phyloP scores from a whole-genome alignment of 1,140 invertebrate species.

The Lepidurus couesii region DNA sequence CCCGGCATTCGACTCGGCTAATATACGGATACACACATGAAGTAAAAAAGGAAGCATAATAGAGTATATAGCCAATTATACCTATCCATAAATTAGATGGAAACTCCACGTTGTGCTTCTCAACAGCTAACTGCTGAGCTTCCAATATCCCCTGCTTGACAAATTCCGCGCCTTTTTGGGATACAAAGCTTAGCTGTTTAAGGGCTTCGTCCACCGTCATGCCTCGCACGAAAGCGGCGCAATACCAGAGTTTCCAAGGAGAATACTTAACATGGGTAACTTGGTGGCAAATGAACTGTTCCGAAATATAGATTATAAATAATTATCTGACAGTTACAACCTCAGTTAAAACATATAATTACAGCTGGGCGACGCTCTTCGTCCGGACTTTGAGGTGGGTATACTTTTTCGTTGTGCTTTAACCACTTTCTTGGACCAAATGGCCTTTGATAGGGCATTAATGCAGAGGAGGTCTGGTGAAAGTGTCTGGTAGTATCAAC shows the following conservation, averaged over 20 bases:
- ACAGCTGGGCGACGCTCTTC: constrained; percentile 76
- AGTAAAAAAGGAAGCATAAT: constrained; percentile 31
- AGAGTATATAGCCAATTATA: constrained; percentile 50
- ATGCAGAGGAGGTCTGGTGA: background rate
- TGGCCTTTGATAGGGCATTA: constrained; percentile 40
- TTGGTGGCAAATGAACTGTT: constrained; percentile 78
- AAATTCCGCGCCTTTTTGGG: constrained; percentile 73
- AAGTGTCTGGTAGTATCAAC: background rate
- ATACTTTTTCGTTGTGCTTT: constrained; percentile 64
- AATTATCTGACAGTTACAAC: constrained; percentile 18
- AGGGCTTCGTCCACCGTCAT: constrained; percentile 90
- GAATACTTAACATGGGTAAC: constrained; percentile 80
- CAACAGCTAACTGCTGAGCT: constrained; percentile 79
- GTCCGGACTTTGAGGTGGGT: constrained; percentile 64
- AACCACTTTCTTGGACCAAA: constrained; percentile 40
- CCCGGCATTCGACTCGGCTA: constrained; percentile 76
- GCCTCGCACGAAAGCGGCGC: constrained; percentile 76
- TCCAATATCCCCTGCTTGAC: constrained; percentile 76
- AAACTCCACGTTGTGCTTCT: constrained; percentile 88
- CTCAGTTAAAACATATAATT: constrained; percentile 45
- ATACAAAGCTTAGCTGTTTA: constrained; percentile 76
- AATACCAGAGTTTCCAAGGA: constrained; percentile 86
- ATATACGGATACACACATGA: constrained; percentile 39
- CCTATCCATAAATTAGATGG: constrained; percentile 93
- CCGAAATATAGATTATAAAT: constrained; percentile 42